Evolutionary conservation across 64 coral and sea anemone species (phyloP), one percentile per base, ranked within the genome.

Genomic region (Dendrophyllia cribrosa): DNA sequence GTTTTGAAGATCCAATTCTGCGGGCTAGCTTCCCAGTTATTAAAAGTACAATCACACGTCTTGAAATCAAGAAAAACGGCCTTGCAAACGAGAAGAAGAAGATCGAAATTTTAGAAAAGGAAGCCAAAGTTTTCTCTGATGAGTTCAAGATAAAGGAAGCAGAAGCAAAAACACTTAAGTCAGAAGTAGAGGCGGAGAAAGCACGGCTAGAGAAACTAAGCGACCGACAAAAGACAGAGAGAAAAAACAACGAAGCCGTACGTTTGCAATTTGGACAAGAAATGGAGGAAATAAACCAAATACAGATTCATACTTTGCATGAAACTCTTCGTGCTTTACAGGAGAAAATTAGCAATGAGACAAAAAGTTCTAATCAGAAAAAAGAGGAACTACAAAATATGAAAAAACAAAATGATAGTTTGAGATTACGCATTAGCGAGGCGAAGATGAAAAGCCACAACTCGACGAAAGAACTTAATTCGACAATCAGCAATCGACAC

Each of bases 271-370:
- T 19, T 47, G 15, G 17, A 13, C 34, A 48, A 48, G 79, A 82
- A 60, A 45, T 82, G 58, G 58, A 82, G 16, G 58, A 63, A 65
- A 65, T 82, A 65, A 19, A 65, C 34, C 24, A 82, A 43, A 65
- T 65, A 43, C 25, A 65, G 4, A 45, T 19, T 0, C 79, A 82
- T 17, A 65, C 15, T 17, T 66, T 82, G 17, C 26, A 82, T 0
- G 58, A 82, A 65, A 14, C 47, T 34, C 26, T 82, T 34, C 79
- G 43, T 9, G 26, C 17, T 5, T 6, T 82, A 17, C 79, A 82
- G 6, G 59, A 82, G 60, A 82, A 82, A 61, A 64, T 82, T n/a
- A 43, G 25, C 43, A 45, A 62, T 16, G 79, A 82, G 7, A 82
- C 34, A 7, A 64, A 49, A 7, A 15, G 5, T 9, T 20, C 46